phyloP scores from a whole-genome alignment of 1,140 invertebrate species.

The Sipha flava region DNA sequence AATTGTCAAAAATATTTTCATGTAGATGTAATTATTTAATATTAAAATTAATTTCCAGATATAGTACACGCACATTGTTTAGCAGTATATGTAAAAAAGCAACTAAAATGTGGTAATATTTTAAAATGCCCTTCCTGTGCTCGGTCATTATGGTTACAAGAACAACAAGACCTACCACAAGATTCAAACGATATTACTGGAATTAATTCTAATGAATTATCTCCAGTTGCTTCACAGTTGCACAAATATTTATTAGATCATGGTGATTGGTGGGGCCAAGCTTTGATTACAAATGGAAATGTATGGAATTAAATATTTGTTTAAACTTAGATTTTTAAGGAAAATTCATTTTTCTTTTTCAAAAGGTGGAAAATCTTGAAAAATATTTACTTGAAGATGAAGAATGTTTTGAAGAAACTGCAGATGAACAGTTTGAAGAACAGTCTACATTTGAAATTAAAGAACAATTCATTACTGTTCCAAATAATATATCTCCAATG shows the following conservation, averaged over 20 bases:
- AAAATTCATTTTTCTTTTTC: background rate
- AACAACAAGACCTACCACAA: background rate
- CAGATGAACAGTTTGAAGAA: background rate
- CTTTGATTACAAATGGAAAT: background rate
- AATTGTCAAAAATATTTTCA: no score
- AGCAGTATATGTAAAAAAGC: background rate
- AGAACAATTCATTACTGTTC: background rate
- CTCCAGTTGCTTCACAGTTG: background rate
- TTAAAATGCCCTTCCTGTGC: background rate
- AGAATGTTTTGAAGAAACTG: background rate
- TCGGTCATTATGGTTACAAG: background rate
- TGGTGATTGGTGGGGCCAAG: background rate
- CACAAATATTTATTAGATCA: background rate
- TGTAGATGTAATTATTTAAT: no score
- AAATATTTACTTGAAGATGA: background rate
- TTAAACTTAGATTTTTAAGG: background rate
- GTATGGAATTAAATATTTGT: background rate
- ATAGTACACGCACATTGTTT: background rate
- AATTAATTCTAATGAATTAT: background rate
- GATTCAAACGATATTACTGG: background rate
- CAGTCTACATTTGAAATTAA: background rate
- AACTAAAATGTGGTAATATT: background rate
- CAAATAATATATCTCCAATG: background rate
- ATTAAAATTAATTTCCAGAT: background rate
- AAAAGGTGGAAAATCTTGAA: background rate